phyloP scores from a whole-genome alignment of 2,888 invertebrate species.

The Magallana nippona region DNA sequence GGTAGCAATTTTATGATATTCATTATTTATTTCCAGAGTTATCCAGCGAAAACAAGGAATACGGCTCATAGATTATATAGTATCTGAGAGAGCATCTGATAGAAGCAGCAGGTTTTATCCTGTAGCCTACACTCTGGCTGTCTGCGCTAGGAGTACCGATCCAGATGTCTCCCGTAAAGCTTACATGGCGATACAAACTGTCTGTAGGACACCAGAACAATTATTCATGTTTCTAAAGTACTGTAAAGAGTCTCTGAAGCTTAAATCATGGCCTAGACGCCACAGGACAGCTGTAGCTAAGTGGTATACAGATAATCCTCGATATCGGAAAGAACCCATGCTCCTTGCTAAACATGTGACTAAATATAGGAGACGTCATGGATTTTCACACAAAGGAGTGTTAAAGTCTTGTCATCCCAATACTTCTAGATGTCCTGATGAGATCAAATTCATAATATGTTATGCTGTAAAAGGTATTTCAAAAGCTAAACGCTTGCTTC shows the following conservation, averaged over 20 bases:
- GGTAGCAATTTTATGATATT: neutral
- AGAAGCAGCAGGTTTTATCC: neutral
- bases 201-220: slow-evolving; percentile 10
- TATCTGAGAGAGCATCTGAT: neutral
- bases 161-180: neutral
- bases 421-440: neutral
- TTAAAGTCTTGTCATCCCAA: slow-evolving; percentile 22
- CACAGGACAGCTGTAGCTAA: slow-evolving; percentile 9
- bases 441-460: slow-evolving; percentile 7
- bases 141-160: slow-evolving; percentile 10
- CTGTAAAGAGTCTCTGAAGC: neutral
- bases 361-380: slow-evolving; percentile 32
- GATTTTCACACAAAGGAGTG: neutral
- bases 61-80: neutral
- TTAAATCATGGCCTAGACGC: slow-evolving; percentile 22
- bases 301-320: slow-evolving; percentile 33
- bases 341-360: slow-evolving; percentile 10
- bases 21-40: neutral
- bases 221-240: slow-evolving; percentile 14
- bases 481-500: neutral
- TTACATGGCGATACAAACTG: neutral
- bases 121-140: slow-evolving; percentile 11
- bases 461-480: slow-evolving; percentile 2
- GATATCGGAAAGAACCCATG: neutral
- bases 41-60: neutral